These are phyloP conservation scores for Ephydatia muelleri DNA, from an alignment of 37 sponge, comb jelly and placozoan genomes.

Conservation along the genomic window DNA sequence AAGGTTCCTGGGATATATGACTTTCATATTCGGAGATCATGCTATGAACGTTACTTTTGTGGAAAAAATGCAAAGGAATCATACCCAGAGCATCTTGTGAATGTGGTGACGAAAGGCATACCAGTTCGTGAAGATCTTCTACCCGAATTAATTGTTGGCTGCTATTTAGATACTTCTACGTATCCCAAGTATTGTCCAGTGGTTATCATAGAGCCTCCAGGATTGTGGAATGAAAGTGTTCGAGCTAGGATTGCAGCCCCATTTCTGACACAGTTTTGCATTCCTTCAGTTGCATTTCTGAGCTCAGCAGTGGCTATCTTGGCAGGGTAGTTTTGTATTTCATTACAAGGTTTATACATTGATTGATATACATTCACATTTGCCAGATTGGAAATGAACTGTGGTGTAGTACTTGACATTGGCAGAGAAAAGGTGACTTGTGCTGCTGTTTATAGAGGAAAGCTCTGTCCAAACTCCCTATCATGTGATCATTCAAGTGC, in stretches of 20 bases:
- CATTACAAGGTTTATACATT: too few species aligned
- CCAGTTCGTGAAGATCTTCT: conserved; percentile 9
- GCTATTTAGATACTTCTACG: conserved; percentile 5
- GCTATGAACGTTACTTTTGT: conserved; percentile 37
- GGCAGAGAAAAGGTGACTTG: conserved; percentile 22
- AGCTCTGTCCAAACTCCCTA: neutral
- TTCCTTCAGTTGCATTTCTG: conserved; percentile 10
- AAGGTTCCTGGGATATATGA: conserved; percentile 42
- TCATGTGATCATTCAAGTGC: neutral
- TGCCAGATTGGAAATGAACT: conserved; percentile 9
- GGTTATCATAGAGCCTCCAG: conserved; percentile 23
- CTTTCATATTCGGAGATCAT: conserved; percentile 23
- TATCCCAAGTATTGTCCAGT: conserved; percentile 17
- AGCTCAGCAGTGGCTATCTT: conserved; percentile 28
- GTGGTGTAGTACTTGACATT: conserved; percentile 31
- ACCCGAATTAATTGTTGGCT: conserved; percentile 17
- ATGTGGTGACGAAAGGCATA: conserved; percentile 10
- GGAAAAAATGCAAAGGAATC: conserved; percentile 23
- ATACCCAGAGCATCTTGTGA: conserved; percentile 8
- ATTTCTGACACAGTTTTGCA: conserved; percentile 12
- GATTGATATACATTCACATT: too few species aligned
- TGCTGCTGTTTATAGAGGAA: conserved; percentile 11
- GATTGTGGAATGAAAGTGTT: conserved; percentile 8
- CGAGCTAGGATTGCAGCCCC: neutral
- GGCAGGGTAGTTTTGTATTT: conserved; percentile 17